Base-by-base conservation (phyloP, 1,140 invertebrate genomes). In the Microplitis demolitor region DNA sequence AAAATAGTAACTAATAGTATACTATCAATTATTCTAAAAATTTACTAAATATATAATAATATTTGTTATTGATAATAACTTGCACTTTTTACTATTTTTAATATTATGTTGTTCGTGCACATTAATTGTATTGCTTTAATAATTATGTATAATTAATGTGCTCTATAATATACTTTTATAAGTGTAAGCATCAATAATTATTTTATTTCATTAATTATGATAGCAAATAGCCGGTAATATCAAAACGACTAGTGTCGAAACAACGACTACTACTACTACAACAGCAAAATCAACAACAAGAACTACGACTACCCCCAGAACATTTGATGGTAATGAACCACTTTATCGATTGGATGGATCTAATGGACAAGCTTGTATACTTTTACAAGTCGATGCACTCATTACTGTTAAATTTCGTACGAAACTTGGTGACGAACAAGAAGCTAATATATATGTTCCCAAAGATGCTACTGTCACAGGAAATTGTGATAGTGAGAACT, bases 401-500 rank as follows among this genome's bases (percentile, higher is more conserved):
- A 87, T 93, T 24, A 89, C 88, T 61, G 89, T 92, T 69, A 90
- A 90, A 33, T 93, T 92, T 79, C 87, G 89, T 2, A 91, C 90
- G n/a, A 92, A 90, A 75, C 81, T 90, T 0, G 91, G 90, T 45
- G 91, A 92, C 73, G 87, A 91, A 72, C 85, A 87, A 71, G 90
- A 90, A 75, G 90, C 89, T 1, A 90, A 90, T 77, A 87, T 91
- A 37, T 93, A 92, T 74, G 88, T 93, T 14, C 92, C 92, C 0
- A 89, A 90, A 60, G 87, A 89, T 69, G 90, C 91, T 0, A 88
- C 87, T 24, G 88, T 93, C 0, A 89, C 85, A 3, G 92, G 92
- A 0, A 85, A 90, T 72, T 95, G 93, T 79, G 90, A 90, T 33
- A 89, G 91, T 61, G 91, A 92, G 68, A 93, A 94, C 75, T 83